Percentiles rank a stretch among this genome's conserved stretches.
Conservation (phyloP, 2,113 vertebrate genomes). For the rat (Rattus norvegicus) region DNA sequence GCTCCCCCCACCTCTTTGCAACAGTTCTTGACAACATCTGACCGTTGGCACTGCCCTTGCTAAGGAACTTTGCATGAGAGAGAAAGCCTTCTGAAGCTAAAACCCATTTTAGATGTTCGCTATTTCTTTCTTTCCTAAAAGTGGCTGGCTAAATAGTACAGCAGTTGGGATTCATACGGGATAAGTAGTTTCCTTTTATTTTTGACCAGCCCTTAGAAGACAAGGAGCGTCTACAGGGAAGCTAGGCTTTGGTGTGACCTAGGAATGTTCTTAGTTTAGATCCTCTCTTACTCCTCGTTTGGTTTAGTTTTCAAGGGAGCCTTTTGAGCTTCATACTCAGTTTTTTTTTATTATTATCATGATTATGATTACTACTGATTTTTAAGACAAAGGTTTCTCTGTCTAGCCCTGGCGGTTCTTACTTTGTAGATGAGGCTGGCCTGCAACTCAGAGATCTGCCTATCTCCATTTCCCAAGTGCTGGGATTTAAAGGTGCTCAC, state of each 20-base stretch:
- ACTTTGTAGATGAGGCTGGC: background rate
- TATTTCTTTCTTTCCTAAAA: conserved; percentile 34
- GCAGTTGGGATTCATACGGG: background rate
- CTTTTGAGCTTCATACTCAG: background rate
- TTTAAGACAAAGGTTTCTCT: background rate
- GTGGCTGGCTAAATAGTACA: background rate
- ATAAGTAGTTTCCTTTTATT: background rate
- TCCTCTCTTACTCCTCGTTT: background rate
- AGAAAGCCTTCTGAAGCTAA: background rate
- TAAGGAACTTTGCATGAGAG: background rate
- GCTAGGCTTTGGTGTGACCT: background rate
- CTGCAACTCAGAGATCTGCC: background rate
- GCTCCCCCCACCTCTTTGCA: background rate
- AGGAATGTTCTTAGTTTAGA: background rate
- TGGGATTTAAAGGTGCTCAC: background rate
- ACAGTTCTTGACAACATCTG: background rate
- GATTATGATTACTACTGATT: background rate
- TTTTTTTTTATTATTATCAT: background rate
- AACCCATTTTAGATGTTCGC: background rate
- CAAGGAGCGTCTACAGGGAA: background rate
- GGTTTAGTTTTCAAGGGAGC: conserved; percentile 34
- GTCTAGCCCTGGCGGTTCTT: background rate
- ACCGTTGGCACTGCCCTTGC: background rate
- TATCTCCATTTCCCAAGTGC: background rate
- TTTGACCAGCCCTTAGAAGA: conserved; percentile 1